These are phyloP conservation scores for Nephrotoma appendiculata DNA, from an alignment of 2,888 invertebrate species.

Conservation along the genomic window DNA sequence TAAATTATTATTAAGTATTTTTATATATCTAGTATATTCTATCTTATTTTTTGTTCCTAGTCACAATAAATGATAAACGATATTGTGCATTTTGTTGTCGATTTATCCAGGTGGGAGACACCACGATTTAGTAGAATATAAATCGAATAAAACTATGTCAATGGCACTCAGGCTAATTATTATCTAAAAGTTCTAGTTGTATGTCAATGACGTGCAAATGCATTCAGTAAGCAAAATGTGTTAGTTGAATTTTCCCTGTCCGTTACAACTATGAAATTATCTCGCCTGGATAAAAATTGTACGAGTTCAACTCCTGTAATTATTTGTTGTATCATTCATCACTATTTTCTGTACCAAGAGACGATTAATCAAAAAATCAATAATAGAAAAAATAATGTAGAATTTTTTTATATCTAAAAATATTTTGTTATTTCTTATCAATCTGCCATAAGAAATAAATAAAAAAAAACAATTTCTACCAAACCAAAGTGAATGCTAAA, in stretches of 20 bases:
- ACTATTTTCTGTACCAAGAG: not conserved
- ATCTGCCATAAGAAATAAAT: not conserved
- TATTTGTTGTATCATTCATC: not conserved
- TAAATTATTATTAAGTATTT: not conserved
- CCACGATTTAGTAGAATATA: not conserved
- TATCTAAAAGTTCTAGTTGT: not conserved
- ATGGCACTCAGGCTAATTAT: not conserved
- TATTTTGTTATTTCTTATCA: not conserved
- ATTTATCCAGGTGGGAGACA: not conserved
- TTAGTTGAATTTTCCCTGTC: not conserved
- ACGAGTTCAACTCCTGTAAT: not conserved
- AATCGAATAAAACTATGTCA: not conserved
- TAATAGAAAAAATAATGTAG: not conserved
- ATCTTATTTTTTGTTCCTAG: not conserved
- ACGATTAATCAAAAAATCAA: not conserved
- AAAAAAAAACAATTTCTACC: not conserved
- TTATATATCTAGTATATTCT: not conserved
- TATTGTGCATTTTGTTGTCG: not conserved
- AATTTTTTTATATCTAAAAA: not conserved
- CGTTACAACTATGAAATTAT: not conserved
- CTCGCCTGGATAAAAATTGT: not conserved
- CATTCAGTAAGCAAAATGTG: not conserved
- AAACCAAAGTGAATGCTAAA: not conserved
- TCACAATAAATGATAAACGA: not conserved
- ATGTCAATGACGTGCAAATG: not conserved